A percentile compares a stretch with the other conserved stretches of the same genome.
Conservation (phyloP, 2,797 vertebrate genomes). For the Oceanodroma leucorhoa region DNA sequence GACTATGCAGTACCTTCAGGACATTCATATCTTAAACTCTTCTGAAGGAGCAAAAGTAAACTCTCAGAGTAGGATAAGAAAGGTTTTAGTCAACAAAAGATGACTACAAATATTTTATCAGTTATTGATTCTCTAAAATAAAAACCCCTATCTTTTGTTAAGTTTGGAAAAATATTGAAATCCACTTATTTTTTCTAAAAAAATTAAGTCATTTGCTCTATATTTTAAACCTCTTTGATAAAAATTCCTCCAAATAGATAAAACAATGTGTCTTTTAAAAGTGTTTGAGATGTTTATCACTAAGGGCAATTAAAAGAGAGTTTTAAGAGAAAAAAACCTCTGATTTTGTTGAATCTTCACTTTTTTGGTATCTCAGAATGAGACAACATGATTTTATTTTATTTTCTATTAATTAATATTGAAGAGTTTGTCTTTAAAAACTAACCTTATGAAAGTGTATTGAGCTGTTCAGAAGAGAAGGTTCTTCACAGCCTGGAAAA, state of each 20-base stretch:
- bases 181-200: background rate
- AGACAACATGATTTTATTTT: background rate
- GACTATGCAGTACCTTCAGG: background rate
- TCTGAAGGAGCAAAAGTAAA: background rate
- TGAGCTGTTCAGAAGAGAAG: background rate
- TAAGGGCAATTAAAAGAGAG: background rate
- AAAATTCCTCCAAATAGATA: background rate
- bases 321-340: background rate
- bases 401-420: background rate
- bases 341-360: background rate
- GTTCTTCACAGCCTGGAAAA: background rate
- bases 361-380: background rate
- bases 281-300: background rate
- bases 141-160: background rate
- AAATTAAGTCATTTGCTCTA: background rate
- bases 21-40: background rate
- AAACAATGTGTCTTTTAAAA: background rate
- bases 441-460: background rate
- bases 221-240: background rate
- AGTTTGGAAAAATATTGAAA: background rate
- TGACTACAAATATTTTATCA: background rate
- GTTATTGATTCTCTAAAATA: background rate
- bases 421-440: background rate
- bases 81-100: background rate
- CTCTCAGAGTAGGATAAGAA: background rate